Base-by-base conservation (phyloP, 2,888 invertebrate species). In the Ophion obscuratus region DNA sequence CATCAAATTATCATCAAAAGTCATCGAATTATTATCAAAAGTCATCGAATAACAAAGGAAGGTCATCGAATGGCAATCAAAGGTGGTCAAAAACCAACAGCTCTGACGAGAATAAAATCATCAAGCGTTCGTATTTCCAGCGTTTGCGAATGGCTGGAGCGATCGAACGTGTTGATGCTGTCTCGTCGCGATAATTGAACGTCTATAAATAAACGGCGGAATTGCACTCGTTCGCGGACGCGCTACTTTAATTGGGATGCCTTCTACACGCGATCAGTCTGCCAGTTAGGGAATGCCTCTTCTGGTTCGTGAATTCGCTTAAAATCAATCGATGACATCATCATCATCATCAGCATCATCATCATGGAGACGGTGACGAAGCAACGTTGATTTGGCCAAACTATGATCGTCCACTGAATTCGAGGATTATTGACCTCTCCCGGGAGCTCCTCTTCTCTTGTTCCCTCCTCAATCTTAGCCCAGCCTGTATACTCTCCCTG, bases 171-270 rank as follows among this genome's bases (percentile, higher is more conserved):
- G 86, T 61, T n/a, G 74, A 83, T 59, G 90, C 89, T 87, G 89
- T 79, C 78, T 88, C 87, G 88, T 89, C 91, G 89, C 89, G 91
- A 91, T 91, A 91, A 91, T 90, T 89, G 89, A 85, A 88, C 83
- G 88, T 87, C 90, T 90, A 92, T 92, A 92, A 92, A 92, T 92
- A 92, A 92, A 91, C 90, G 88, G 88, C 86, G 88, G 90, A 91
- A 91, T 88, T 91, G 90, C 90, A 86, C 89, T 90, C 90, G 90
- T 90, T 87, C 79, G 53, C 53, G 84, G 20, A 76, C 88, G 89
- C 88, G 88, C 87, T 88, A 90, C 89, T 92, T 91, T 92, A 91
- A 92, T 92, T 92, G 91, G 89, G 91, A 90, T 90, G 89, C 89
- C 87, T 88, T 88, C 40, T 81, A 73, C 92, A 91, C 90, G 91